Conservation (phyloP, 2,888 invertebrate genomes). For the Cataglyphis rosenhaueri region DNA sequence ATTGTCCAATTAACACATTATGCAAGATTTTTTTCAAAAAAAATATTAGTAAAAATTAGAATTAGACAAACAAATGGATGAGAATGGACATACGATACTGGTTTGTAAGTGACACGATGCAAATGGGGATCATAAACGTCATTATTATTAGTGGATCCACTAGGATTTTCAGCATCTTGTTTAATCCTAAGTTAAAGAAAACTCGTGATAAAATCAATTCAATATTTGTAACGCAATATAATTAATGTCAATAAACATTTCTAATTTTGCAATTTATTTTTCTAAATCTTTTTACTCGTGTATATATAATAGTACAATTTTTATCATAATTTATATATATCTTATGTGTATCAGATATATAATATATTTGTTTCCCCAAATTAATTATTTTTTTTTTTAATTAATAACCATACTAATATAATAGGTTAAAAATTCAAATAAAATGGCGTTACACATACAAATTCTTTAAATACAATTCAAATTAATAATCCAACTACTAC, state of each 20-base stretch:
- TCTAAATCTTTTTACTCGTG: too few relatives aligned
- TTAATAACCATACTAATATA: neutral
- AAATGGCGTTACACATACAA: neutral
- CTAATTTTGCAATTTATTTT: neutral
- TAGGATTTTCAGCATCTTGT: neutral
- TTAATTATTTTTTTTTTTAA: neutral
- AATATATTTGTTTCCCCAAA: neutral
- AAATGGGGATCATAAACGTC: slow-evolving; percentile 70
- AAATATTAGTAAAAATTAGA: neutral
- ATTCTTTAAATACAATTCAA: neutral
- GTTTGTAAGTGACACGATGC: slow-evolving; percentile 60
- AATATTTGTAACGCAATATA: neutral
- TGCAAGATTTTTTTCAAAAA: neutral
- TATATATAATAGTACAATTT: neutral
- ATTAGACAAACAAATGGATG: neutral
- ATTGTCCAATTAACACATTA: neutral
- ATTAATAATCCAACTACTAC: neutral
- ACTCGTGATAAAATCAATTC: neutral
- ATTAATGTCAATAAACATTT: neutral
- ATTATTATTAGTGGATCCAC: slow-evolving; percentile 17
- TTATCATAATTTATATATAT: neutral
- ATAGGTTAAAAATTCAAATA: neutral
- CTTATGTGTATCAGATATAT: neutral
- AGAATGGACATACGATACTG: slow-evolving; percentile 69
- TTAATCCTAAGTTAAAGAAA: slow-evolving; percentile 8